Conservation (phyloP, 2,797 vertebrate species). For the Hypotaenidia okinawae region DNA sequence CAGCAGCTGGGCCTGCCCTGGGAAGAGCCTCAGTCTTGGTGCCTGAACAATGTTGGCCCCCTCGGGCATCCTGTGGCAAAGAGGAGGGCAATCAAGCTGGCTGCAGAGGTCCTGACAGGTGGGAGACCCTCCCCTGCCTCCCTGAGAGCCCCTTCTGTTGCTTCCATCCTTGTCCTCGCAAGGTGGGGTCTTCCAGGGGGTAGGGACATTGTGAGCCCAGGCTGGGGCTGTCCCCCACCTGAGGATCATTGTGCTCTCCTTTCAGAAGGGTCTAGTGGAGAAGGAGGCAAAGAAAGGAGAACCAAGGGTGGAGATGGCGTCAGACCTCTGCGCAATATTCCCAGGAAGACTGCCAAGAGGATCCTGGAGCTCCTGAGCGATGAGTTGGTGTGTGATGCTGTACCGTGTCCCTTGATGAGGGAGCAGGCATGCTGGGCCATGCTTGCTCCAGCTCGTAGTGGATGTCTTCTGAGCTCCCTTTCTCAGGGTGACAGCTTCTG, state of each 20-base stretch:
- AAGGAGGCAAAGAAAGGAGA: neutral
- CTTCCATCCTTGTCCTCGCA: neutral
- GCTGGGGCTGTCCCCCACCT: neutral
- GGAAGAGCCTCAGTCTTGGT: conserved; percentile 70
- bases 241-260: neutral
- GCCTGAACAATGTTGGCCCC: conserved; percentile 74
- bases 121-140: neutral
- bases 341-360: neutral
- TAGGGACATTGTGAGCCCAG: neutral
- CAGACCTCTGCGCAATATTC: neutral
- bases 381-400: neutral
- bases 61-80: conserved; percentile 14
- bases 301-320: neutral
- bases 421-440: neutral
- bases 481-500: neutral
- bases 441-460: neutral
- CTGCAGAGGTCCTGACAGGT: conserved; percentile 62
- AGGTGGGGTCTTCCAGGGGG: neutral
- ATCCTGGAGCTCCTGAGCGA: conserved; percentile 14
- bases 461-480: neutral
- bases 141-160: neutral
- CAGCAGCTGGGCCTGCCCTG: conserved; percentile 84
- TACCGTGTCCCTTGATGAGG: too few relatives aligned
- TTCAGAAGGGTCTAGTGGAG: neutral
- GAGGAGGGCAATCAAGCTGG: conserved; percentile 14